These are phyloP conservation scores for Coranthus polyacanthus DNA, from an alignment of 2,797 vertebrate species.

Conservation along the genomic window DNA sequence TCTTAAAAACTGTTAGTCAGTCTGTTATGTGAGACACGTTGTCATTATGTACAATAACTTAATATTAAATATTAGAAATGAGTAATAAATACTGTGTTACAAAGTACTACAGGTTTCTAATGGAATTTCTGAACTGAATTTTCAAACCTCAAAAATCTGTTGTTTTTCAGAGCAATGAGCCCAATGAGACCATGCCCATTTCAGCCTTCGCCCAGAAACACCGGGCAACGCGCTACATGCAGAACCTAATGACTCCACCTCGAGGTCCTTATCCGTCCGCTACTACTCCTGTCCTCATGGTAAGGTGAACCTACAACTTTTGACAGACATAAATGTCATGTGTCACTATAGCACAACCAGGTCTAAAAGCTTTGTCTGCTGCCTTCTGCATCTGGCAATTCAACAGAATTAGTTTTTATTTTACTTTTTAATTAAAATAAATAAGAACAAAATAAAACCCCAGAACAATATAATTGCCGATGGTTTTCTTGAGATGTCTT, in stretches of 20 bases:
- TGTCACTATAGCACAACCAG: too few relatives aligned
- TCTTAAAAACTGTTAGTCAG: too few relatives aligned
- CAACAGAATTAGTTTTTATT: too few relatives aligned
- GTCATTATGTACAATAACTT: too few relatives aligned
- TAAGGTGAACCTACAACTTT: conserved; percentile 58
- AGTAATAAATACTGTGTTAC: too few relatives aligned
- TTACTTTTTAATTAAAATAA: too few relatives aligned
- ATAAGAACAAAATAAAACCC: neutral
- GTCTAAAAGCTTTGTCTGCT: too few relatives aligned
- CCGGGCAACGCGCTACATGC: conserved; percentile 90
- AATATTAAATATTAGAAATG: too few relatives aligned
- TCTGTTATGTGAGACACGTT: too few relatives aligned
- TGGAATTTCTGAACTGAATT: too few relatives aligned
- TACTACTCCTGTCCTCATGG: conserved; percentile 92
- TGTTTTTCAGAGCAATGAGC: conserved; percentile 92
- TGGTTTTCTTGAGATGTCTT: neutral
- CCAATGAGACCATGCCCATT: conserved; percentile 99
- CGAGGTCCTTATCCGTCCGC: conserved; percentile 89
- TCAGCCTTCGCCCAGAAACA: conserved; percentile 98
- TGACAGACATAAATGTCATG: neutral
- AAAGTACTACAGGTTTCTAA: neutral
- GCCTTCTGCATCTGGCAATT: too few relatives aligned
- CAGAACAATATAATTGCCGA: neutral
- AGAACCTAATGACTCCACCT: conserved; percentile 92
- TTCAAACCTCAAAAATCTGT: neutral